phyloP scores from a whole-genome alignment of 1,140 invertebrate genomes.

The Nymphalis io region DNA sequence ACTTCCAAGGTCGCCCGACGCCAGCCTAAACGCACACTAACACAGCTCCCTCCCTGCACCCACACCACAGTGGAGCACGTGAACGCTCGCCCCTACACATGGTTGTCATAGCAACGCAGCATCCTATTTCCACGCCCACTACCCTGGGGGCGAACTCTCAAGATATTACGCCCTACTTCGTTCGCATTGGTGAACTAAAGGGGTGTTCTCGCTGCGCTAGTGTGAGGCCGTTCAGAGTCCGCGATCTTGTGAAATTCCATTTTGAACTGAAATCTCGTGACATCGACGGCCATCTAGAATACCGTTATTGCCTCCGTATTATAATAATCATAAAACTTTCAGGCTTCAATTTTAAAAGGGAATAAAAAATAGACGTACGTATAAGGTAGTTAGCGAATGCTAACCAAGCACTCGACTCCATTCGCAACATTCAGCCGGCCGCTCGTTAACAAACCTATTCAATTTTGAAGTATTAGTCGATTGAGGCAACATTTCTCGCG shows the following conservation, averaged over 20 bases:
- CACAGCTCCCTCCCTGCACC: slow-evolving; percentile 50
- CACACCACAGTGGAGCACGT: slow-evolving; percentile 62
- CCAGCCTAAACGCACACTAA: slow-evolving; percentile 54
- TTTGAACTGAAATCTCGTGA: slow-evolving; percentile 56
- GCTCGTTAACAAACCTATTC: slow-evolving; percentile 79
- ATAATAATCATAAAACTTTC: slow-evolving; percentile 39
- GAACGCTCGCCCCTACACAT: slow-evolving; percentile 69
- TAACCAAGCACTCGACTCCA: slow-evolving; percentile 63
- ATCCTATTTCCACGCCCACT: slow-evolving; percentile 77
- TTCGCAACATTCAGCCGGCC: slow-evolving; percentile 74
- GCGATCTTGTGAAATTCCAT: slow-evolving; percentile 62
- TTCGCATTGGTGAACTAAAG: slow-evolving; percentile 77
- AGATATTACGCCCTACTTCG: slow-evolving; percentile 79
- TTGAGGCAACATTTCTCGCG: slow-evolving; percentile 77
- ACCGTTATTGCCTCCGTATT: slow-evolving; percentile 37
- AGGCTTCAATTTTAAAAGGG: slow-evolving; percentile 48
- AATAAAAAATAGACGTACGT: slow-evolving; percentile 55
- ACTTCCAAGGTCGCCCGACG: slow-evolving; percentile 72
- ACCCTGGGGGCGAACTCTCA: slow-evolving; percentile 76
- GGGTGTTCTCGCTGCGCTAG: slow-evolving; percentile 62
- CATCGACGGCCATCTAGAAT: slow-evolving; percentile 46
- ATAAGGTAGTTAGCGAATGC: slow-evolving; percentile 64
- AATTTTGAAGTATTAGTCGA: slow-evolving; percentile 79
- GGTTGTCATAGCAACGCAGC: slow-evolving; percentile 76
- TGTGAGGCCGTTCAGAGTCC: slow-evolving; percentile 61